phyloP scores from a whole-genome alignment of 2,797 vertebrate species.

The Acrossocheilus fasciatus region DNA sequence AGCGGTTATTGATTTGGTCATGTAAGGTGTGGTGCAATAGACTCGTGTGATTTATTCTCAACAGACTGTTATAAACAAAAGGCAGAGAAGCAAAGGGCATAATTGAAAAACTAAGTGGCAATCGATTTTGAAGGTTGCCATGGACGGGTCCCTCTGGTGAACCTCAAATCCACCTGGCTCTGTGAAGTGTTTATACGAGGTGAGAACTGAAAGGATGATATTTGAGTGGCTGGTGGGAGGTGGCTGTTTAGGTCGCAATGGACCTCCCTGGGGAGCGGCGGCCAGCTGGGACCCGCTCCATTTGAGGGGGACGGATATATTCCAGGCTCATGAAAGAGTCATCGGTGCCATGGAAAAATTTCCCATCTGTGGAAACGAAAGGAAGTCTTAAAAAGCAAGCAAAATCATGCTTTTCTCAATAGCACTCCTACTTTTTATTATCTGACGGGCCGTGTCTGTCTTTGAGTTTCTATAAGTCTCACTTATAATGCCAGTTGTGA shows the following conservation, averaged over 20 bases:
- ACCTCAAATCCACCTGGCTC: slow-evolving; percentile 52
- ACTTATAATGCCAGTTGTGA: slow-evolving; percentile 24
- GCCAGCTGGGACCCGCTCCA: slow-evolving; percentile 14
- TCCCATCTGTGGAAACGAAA: slow-evolving; percentile 15
- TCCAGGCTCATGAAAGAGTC: slow-evolving; percentile 25
- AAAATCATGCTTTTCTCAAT: not conserved
- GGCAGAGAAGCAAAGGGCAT: slow-evolving; percentile 62
- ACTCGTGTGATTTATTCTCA: slow-evolving; percentile 67
- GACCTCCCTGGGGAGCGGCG: slow-evolving; percentile 40
- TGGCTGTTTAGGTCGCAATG: slow-evolving; percentile 38
- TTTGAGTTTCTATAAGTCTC: not conserved
- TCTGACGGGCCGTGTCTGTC: not conserved
- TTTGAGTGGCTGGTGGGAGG: slow-evolving; percentile 57
- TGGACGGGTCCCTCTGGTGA: slow-evolving; percentile 45
- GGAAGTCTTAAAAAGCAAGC: not conserved
- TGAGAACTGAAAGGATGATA: slow-evolving; percentile 61
- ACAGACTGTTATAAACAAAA: slow-evolving; percentile 65
- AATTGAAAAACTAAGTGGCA: slow-evolving; percentile 68
- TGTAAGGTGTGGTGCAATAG: slow-evolving; percentile 56
- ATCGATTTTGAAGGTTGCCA: slow-evolving; percentile 60
- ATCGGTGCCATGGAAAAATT: slow-evolving; percentile 10
- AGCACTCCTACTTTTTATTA: slow-evolving; percentile 4
- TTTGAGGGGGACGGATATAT: slow-evolving; percentile 35
- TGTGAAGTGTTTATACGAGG: slow-evolving; percentile 50
- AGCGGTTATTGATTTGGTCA: slow-evolving; percentile 58